Conservation (phyloP, 2,113 vertebrate species). For the Anarrhichthys ocellatus region DNA sequence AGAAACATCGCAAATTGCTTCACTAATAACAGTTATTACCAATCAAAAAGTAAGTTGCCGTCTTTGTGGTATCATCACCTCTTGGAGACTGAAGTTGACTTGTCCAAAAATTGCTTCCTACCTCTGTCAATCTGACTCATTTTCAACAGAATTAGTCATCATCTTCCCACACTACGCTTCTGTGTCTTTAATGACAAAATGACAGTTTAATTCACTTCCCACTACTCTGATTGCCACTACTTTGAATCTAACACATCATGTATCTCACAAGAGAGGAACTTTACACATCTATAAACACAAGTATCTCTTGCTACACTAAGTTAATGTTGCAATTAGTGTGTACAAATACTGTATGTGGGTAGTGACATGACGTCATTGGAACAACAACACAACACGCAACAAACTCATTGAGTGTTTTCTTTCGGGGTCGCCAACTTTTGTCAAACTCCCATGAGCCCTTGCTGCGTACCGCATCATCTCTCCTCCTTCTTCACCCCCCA, state of each 20-base stretch:
- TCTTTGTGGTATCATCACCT: slow-evolving; percentile 59
- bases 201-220: slow-evolving; percentile 66
- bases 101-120: slow-evolving; percentile 49
- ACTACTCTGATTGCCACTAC: slow-evolving; percentile 27
- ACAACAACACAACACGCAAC: background rate
- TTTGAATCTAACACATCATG: background rate
- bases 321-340: background rate
- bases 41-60: slow-evolving; percentile 61
- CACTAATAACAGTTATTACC: slow-evolving; percentile 74
- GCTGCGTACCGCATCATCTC: background rate
- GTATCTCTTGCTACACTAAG: background rate
- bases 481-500: slow-evolving; percentile 10
- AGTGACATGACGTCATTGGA: background rate
- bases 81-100: slow-evolving; percentile 43
- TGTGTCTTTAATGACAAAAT: slow-evolving; percentile 42
- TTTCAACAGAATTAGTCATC: slow-evolving; percentile 48
- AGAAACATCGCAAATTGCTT: slow-evolving; percentile 56
- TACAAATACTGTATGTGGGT: background rate
- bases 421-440: slow-evolving; percentile 47
- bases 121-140: slow-evolving; percentile 48
- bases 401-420: slow-evolving; percentile 2
- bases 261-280: background rate
- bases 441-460: slow-evolving; percentile 41
- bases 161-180: slow-evolving; percentile 31
- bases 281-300: background rate